A percentile compares a stretch with the other conserved stretches of the same genome.
Evolutionary conservation across 2,888 invertebrate genomes (phyloP).

Genomic region (Eilema depressum): DNA sequence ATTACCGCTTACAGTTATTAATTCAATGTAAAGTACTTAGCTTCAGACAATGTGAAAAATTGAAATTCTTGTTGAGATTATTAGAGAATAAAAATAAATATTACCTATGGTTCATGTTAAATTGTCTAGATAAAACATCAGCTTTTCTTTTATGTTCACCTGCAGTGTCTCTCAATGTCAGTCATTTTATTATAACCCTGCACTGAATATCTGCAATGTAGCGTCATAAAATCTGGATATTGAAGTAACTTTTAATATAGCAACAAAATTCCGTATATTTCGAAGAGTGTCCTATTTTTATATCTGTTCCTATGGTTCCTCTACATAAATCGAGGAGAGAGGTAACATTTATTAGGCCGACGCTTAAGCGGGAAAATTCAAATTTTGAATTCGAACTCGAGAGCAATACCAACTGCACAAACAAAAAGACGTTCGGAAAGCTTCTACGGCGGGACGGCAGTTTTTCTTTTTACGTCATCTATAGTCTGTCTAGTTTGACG

Average conservation of each 20-base stretch:
- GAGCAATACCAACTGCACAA: slow-evolving; percentile 73
- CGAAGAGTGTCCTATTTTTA: slow-evolving; percentile 3
- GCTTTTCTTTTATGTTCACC: slow-evolving; percentile 32
- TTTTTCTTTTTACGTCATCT: slow-evolving; percentile 81
- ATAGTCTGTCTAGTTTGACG: slow-evolving; percentile 80
- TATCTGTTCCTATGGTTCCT: slow-evolving; percentile 31
- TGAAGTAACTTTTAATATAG: slow-evolving; percentile 21
- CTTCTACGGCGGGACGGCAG: slow-evolving; percentile 70
- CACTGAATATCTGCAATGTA: slow-evolving; percentile 33
- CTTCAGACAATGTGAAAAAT: neutral
- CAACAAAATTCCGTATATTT: slow-evolving; percentile 14
- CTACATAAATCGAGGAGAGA: slow-evolving; percentile 43
- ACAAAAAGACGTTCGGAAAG: slow-evolving; percentile 82
- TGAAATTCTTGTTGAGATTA: neutral
- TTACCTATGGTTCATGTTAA: slow-evolving; percentile 12
- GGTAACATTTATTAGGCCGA: slow-evolving; percentile 54
- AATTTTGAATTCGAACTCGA: slow-evolving; percentile 67
- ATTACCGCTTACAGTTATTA: neutral
- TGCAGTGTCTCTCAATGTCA: slow-evolving; percentile 47
- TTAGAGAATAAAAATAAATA: slow-evolving; percentile 9
- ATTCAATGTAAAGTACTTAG: neutral
- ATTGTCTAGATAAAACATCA: slow-evolving; percentile 25
- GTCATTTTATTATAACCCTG: slow-evolving; percentile 33
- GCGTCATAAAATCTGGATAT: slow-evolving; percentile 14
- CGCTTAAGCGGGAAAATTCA: slow-evolving; percentile 70